Conservation (phyloP, 1,140 invertebrate genomes). For the Rhagoletis zephyria region DNA sequence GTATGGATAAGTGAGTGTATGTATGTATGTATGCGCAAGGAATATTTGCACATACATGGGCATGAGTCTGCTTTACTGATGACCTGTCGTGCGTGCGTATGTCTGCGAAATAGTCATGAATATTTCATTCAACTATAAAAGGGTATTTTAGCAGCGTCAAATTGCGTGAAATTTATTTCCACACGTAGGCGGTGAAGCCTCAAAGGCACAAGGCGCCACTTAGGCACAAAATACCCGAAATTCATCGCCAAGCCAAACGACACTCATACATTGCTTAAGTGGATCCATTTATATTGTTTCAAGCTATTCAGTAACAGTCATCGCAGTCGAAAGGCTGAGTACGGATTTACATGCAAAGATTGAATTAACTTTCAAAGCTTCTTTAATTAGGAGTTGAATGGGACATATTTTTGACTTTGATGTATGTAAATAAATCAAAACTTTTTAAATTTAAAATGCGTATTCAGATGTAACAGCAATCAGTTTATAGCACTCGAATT, state of each 20-base stretch:
- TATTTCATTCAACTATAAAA: constrained; percentile 51
- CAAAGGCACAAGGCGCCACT: constrained; percentile 26
- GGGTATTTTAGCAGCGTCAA: constrained; percentile 22
- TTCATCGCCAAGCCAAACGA: background rate
- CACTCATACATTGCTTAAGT: background rate
- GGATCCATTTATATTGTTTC: background rate
- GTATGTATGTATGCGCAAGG: too few species aligned
- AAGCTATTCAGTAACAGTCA: background rate
- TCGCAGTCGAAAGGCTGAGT: too few species aligned
- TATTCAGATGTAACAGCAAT: too few species aligned
- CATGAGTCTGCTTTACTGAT: background rate
- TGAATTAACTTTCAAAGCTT: constrained; percentile 43
- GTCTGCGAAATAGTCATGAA: constrained; percentile 33
- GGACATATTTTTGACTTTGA: too few species aligned
- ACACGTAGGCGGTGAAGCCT: constrained; percentile 16
- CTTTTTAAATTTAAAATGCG: too few species aligned
- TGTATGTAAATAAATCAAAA: too few species aligned
- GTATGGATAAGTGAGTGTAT: too few species aligned
- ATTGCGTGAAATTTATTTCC: constrained; percentile 50
- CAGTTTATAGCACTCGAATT: too few species aligned
- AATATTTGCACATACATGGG: too few species aligned
- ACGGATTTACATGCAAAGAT: constrained; percentile 10
- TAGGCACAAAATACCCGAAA: constrained; percentile 36
- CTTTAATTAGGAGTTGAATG: background rate
- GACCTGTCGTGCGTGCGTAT: background rate